These are phyloP conservation scores for Ophiodon elongatus DNA, from an alignment of 2,113 vertebrate genomes.

Conservation along the genomic window DNA sequence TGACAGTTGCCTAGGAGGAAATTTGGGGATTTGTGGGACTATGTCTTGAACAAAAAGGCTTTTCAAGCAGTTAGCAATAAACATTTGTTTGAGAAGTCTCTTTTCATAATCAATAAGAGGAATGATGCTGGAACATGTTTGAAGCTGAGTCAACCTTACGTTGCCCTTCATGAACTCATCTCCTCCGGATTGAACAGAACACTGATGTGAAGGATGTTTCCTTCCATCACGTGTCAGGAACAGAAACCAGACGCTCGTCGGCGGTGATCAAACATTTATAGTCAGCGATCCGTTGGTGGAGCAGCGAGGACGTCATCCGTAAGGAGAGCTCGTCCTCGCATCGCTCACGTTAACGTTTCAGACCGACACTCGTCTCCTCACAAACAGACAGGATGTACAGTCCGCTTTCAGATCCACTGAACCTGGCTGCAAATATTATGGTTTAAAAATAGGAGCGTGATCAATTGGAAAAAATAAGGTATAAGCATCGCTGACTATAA, in stretches of 20 bases:
- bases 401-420: background rate
- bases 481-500: background rate
- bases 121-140: background rate
- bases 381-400: background rate
- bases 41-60: background rate
- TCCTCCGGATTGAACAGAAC: background rate
- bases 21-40: background rate
- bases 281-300: slow-evolving; percentile 59
- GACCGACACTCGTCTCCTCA: background rate
- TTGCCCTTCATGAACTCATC: background rate
- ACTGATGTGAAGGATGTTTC: background rate
- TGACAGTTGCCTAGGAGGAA: background rate
- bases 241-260: slow-evolving; percentile 2
- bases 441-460: background rate
- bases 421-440: background rate
- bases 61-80: background rate
- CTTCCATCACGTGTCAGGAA: background rate
- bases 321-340: slow-evolving; percentile 47
- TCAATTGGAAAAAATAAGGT: background rate
- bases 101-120: background rate
- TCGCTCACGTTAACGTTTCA: slow-evolving; percentile 44
- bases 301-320: no score
- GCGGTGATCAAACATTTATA: slow-evolving; percentile 73
- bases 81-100: no score
- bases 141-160: no score